These are phyloP conservation scores for Phrynocephalus versicolor DNA, from an alignment of 2,113 vertebrate species.

Conservation along the genomic window DNA sequence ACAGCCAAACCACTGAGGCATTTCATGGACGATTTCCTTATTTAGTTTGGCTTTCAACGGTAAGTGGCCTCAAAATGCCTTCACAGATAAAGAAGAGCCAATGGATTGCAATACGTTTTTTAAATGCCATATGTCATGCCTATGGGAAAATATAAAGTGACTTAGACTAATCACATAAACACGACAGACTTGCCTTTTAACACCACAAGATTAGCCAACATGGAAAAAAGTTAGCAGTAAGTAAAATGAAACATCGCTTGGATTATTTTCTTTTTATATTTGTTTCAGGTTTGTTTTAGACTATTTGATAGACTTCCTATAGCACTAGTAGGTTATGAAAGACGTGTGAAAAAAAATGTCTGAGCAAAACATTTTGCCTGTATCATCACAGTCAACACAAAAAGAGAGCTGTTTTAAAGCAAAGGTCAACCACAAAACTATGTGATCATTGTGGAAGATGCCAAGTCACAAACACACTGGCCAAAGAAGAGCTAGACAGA, in stretches of 20 bases:
- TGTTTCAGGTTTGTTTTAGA: neutral
- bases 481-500: slow-evolving; percentile 18
- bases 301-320: neutral
- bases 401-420: slow-evolving; percentile 1
- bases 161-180: neutral
- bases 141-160: neutral
- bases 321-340: neutral
- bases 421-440: slow-evolving; percentile 23
- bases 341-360: neutral
- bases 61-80: neutral
- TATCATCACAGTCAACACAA: slow-evolving; percentile 3
- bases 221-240: neutral
- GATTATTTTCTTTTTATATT: slow-evolving; percentile 10
- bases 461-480: slow-evolving; percentile 8
- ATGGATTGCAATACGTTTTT: too few relatives aligned
- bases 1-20: neutral
- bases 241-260: neutral
- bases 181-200: neutral
- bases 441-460: neutral
- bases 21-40: neutral
- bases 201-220: neutral
- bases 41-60: neutral
- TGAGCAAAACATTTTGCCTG: neutral
- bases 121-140: neutral
- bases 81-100: neutral